phyloP scores from a whole-genome alignment of 2,888 invertebrate species.

The Heteromyza rotundicornis region DNA sequence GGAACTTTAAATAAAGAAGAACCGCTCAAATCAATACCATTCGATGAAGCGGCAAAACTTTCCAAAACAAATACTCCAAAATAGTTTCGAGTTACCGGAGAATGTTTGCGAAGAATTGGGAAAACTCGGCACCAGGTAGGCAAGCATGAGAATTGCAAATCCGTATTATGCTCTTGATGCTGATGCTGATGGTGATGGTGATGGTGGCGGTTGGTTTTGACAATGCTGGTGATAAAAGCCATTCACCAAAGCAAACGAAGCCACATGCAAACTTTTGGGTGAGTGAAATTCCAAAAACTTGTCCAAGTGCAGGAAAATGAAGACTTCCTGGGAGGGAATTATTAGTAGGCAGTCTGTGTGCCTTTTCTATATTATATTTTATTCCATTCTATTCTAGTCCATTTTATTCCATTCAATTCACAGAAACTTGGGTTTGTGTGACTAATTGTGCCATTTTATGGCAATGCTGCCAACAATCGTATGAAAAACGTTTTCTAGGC shows the following conservation, averaged over 20 bases:
- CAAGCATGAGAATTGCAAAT: too few relatives aligned
- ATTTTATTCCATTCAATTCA: too few relatives aligned
- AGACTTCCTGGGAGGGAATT: too few relatives aligned
- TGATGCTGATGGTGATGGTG: neutral
- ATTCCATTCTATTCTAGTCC: too few relatives aligned
- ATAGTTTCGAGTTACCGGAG: neutral
- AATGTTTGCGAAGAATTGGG: neutral
- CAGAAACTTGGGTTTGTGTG: too few relatives aligned
- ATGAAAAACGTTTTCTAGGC: neutral
- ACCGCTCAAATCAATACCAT: neutral
- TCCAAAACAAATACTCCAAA: neutral
- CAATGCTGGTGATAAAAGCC: neutral
- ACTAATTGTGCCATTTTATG: conserved; percentile 1
- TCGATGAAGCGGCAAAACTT: neutral
- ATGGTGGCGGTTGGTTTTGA: neutral
- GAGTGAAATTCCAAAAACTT: neutral
- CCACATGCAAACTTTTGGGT: neutral
- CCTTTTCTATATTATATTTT: too few relatives aligned
- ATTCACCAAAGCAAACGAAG: neutral
- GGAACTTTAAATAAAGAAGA: neutral
- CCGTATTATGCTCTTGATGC: too few relatives aligned
- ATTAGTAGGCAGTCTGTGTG: too few relatives aligned
- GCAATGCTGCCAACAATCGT: neutral
- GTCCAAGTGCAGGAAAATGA: neutral
- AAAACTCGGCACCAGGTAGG: too few relatives aligned